A percentile compares a stretch with the other conserved stretches of the same genome.
Evolutionary conservation across 2,888 invertebrate species (phyloP).

Genomic region (Apeira syringaria): DNA sequence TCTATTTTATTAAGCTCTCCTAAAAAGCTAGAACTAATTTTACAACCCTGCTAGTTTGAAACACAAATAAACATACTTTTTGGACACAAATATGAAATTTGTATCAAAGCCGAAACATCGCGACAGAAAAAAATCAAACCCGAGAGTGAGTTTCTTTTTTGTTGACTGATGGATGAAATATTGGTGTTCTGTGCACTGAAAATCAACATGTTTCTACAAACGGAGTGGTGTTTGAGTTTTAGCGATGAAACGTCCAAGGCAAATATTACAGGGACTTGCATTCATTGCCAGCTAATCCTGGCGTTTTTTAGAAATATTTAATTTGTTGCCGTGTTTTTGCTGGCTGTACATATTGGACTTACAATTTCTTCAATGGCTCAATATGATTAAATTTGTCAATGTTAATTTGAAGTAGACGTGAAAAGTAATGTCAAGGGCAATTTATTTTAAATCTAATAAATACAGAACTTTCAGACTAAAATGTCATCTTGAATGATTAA

Average conservation of each 20-base stretch:
- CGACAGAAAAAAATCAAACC: conserved; percentile 14
- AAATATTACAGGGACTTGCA: conserved; percentile 12
- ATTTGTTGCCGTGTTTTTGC: conserved; percentile 5
- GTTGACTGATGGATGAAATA: conserved; percentile 36
- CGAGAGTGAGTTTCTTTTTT: conserved; percentile 19
- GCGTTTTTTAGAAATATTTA: conserved; percentile 5
- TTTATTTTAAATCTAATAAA: too few species aligned
- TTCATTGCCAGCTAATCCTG: conserved; percentile 3
- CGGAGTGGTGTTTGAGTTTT: conserved; percentile 33
- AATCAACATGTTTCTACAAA: conserved; percentile 34
- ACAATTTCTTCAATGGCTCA: background rate
- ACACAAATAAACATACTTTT: conserved; percentile 14
- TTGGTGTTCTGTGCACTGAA: conserved; percentile 34
- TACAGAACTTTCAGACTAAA: too few species aligned
- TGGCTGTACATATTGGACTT: conserved; percentile 1
- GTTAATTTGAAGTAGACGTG: too few species aligned
- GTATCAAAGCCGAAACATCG: conserved; percentile 19
- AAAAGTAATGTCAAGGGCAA: too few species aligned
- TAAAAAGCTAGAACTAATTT: background rate
- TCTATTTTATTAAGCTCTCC: background rate
- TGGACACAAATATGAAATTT: conserved; percentile 10
- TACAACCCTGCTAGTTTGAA: background rate
- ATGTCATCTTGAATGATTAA: too few species aligned
- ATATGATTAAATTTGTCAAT: too few species aligned
- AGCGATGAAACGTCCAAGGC: conserved; percentile 20